phyloP scores from a whole-genome alignment of 2,797 vertebrate species.

The Oryzias sinensis region DNA sequence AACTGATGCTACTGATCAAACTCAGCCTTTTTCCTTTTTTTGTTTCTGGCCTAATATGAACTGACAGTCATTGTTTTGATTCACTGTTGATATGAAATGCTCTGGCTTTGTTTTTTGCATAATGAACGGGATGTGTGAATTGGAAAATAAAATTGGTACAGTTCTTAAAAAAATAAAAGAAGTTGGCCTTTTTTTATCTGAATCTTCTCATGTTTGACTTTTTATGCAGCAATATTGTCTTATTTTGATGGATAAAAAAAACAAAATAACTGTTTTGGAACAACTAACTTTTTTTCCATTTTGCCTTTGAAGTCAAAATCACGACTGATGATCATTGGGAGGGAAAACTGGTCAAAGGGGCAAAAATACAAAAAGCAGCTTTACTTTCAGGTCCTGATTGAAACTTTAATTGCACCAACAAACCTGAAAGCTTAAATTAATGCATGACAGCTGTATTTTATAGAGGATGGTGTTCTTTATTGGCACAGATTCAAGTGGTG shows the following conservation, averaged over 20 bases:
- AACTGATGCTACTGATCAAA: slow-evolving; percentile 55
- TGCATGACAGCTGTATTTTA: no score
- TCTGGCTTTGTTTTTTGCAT: slow-evolving; percentile 79
- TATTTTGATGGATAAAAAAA: not conserved
- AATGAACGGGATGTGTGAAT: slow-evolving; percentile 77
- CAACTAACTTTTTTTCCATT: not conserved
- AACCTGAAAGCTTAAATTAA: no score
- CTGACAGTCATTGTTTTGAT: slow-evolving; percentile 52
- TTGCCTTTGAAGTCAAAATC: no score
- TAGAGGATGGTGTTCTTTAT: no score
- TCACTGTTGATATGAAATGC: slow-evolving; percentile 56
- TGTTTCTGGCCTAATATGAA: slow-evolving; percentile 52
- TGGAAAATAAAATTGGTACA: slow-evolving; percentile 84
- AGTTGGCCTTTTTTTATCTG: not conserved
- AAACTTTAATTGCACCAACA: no score
- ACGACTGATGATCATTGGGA: no score
- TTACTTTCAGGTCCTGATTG: no score
- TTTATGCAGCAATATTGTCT: not conserved
- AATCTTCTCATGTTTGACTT: not conserved
- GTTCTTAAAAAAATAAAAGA: slow-evolving; percentile 56
- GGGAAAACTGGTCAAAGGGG: no score
- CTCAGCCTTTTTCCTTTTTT: slow-evolving; percentile 6
- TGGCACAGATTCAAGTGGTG: no score
- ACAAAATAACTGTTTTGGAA: not conserved
- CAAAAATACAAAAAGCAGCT: no score